Conservation (phyloP, 2,113 vertebrate species). For the Equus quagga region DNA sequence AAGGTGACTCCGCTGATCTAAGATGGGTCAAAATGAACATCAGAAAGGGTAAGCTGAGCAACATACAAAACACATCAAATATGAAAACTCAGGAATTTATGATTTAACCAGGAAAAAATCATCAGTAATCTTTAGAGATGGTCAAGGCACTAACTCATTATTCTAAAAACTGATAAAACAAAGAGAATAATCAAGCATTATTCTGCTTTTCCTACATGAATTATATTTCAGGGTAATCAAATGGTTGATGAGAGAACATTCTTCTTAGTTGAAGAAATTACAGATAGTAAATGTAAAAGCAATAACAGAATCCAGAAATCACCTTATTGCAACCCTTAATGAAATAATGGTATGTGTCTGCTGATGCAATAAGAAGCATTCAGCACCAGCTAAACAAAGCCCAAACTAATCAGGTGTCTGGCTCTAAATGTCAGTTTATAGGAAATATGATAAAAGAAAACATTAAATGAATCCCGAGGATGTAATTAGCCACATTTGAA, state of each 20-base stretch:
- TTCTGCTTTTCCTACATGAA: neutral
- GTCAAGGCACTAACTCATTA: neutral
- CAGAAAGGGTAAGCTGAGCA: neutral
- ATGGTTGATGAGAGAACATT: neutral
- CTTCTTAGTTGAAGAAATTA: neutral
- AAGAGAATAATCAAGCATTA: neutral
- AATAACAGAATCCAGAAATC: neutral
- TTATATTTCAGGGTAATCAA: slow-evolving; percentile 12
- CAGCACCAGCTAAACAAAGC: neutral
- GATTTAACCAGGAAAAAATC: neutral
- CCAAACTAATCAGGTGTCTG: neutral
- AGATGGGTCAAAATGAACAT: neutral
- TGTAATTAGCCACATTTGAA: neutral
- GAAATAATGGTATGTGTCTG: neutral
- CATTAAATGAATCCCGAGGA: neutral
- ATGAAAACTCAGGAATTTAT: neutral
- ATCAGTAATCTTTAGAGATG: neutral
- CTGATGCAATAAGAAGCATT: neutral
- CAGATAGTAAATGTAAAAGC: slow-evolving; percentile 25
- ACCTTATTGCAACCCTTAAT: neutral
- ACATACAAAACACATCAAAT: neutral
- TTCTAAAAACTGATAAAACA: neutral
- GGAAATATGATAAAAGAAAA: neutral
- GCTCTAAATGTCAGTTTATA: neutral
- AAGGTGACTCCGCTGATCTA: neutral